Percentiles rank a stretch among this genome's conserved stretches.
Conservation (phyloP, 2,113 vertebrate genomes). For the Periophthalmus modestus region DNA sequence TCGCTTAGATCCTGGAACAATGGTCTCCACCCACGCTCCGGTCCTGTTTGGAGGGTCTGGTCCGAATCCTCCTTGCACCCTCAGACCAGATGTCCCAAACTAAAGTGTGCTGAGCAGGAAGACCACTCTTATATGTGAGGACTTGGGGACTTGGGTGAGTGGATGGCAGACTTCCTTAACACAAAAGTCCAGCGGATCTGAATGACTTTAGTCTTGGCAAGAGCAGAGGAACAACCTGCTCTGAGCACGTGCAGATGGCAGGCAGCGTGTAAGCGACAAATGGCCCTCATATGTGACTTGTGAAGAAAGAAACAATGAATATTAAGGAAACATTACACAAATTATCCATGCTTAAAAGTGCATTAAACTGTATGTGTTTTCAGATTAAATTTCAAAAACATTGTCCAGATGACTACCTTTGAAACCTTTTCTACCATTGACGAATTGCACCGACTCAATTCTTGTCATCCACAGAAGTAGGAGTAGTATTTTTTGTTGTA, state of each 20-base stretch:
- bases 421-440: too few relatives aligned
- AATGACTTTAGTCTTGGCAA: conserved; percentile 21
- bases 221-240: conserved; percentile 16
- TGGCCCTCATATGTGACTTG: conserved; percentile 12
- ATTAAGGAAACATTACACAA: neutral
- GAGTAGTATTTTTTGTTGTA: too few relatives aligned
- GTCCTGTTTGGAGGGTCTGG: conserved; percentile 9
- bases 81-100: conserved; percentile 65
- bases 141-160: conserved; percentile 5
- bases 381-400: too few relatives aligned
- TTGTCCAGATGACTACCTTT: too few relatives aligned
- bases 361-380: too few relatives aligned
- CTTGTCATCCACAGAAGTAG: too few relatives aligned
- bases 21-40: conserved; percentile 53
- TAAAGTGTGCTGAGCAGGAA: conserved; percentile 43
- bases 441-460: too few relatives aligned
- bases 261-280: conserved; percentile 15
- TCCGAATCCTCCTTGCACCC: conserved; percentile 21
- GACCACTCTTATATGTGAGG: conserved; percentile 11
- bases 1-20: conserved; percentile 77
- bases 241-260: conserved; percentile 17
- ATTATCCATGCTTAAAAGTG: neutral
- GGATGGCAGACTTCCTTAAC: conserved; percentile 20
- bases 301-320: neutral
- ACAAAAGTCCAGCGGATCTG: conserved; percentile 21